Evolutionary conservation across 2,888 invertebrate species (phyloP).

Genomic region (Amaurobius ferox): DNA sequence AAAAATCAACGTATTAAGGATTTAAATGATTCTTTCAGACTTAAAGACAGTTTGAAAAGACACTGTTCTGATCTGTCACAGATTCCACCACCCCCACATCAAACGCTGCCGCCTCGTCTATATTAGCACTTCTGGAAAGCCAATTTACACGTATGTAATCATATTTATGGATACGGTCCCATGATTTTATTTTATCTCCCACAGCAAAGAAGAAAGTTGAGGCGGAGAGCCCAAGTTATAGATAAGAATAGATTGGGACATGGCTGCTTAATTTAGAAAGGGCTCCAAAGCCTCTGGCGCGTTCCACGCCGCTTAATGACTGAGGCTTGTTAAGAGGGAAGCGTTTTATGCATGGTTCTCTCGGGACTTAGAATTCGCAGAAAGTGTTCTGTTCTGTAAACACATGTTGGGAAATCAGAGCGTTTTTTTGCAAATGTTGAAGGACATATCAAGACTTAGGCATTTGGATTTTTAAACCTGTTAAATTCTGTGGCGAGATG

Average conservation of each 20-base stretch:
- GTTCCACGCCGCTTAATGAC: neutral
- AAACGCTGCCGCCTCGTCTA: conserved; percentile 29
- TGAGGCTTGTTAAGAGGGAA: neutral
- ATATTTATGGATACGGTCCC: conserved; percentile 67
- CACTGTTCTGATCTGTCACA: no score
- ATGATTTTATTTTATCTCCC: conserved; percentile 58
- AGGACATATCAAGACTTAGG: no score
- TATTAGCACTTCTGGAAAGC: conserved; percentile 48
- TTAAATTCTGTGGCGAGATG: no score
- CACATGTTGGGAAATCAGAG: neutral
- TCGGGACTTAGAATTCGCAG: neutral
- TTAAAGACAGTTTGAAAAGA: no score
- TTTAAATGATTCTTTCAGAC: no score
- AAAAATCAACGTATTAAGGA: no score
- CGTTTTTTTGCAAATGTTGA: neutral
- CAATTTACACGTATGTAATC: conserved; percentile 71
- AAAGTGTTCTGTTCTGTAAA: neutral
- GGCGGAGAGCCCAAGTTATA: conserved; percentile 46
- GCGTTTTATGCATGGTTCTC: neutral
- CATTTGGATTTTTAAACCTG: no score
- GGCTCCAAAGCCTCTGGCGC: neutral
- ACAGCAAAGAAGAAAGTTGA: conserved; percentile 2
- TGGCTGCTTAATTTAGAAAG: conserved; percentile 58
- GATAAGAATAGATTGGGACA: conserved; percentile 63
- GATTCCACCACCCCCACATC: neutral